These are phyloP conservation scores for Drosophila sucinea DNA, from an alignment of 1,140 invertebrate genomes.

Conservation along the genomic window DNA sequence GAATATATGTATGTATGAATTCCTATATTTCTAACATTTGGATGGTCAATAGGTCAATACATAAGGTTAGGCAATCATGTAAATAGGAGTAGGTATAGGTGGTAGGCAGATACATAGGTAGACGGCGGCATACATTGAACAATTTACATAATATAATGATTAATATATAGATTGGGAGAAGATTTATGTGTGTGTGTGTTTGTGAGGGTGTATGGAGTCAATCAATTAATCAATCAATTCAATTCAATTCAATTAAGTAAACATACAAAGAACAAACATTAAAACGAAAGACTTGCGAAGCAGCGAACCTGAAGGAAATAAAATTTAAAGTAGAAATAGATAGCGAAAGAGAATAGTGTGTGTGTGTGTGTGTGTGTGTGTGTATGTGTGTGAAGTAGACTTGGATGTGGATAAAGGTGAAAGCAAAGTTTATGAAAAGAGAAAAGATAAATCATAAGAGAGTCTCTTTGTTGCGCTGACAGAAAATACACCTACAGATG, in stretches of 20 bases:
- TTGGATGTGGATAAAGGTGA: slow-evolving; percentile 10
- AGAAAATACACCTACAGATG: slow-evolving; percentile 1
- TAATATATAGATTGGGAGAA: slow-evolving; percentile 5
- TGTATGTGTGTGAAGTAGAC: neutral
- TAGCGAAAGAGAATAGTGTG: neutral
- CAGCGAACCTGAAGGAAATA: slow-evolving; percentile 36
- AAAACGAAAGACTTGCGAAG: slow-evolving; percentile 51
- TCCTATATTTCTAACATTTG: neutral
- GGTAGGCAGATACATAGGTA: neutral
- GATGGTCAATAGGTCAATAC: neutral
- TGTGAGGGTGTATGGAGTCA: neutral
- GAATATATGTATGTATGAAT: neutral
- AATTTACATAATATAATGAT: slow-evolving; percentile 14
- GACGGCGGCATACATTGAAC: slow-evolving; percentile 11
- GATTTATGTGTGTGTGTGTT: neutral
- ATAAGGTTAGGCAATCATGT: neutral
- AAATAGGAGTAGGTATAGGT: neutral
- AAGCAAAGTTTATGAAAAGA: neutral
- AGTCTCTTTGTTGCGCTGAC: neutral
- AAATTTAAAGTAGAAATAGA: slow-evolving; percentile 16
- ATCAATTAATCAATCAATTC: slow-evolving; percentile 1
- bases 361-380: neutral
- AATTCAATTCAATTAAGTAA: slow-evolving; percentile 25
- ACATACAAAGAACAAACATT: slow-evolving; percentile 48
- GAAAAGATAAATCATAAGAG: neutral